Evolutionary conservation across 2,888 invertebrate genomes (phyloP), one percentile per base, ranked within the genome.

Genomic region (Celastrina argiolus): DNA sequence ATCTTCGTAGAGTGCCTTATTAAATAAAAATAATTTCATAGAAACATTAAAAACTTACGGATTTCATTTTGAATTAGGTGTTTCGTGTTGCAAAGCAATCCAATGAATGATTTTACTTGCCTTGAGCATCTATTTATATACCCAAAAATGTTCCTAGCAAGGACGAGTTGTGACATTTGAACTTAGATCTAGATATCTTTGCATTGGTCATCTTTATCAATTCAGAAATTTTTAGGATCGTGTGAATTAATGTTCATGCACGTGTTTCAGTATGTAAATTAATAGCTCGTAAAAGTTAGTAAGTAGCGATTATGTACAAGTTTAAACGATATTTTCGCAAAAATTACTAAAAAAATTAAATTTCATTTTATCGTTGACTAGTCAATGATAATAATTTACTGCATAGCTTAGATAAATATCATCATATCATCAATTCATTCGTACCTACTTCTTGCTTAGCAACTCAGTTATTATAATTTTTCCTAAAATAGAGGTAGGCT

Each of bases 121-220:
- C 71, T 68, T 81, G 67, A 67, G 76, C 75, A 72, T 72, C 69
- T 69, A 70, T 72, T 76, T 88, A 83, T 91, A 89, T 90, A 89
- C 68, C 16, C 61, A 69, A 64, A 68, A 71, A 69, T 69, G 77
- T 75, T 72, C 74, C 69, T 71, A 71, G 79, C 88, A 85, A 88
- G 88, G 90, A 87, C 89, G 81, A 77, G 72, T 74, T 74, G 79
- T 85, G 90, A 87, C 90, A 90, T 90, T 89, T 89, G 86, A 88
- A 88, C 88, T 86, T 83, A 85, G 82, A 80, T 71, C 77, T 76
- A 31, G 31, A 31, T 31, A 31, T 31, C 5, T 31, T 31, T 31
- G 31, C 31, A 42, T 16, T 42, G 16, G 42, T 16, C 42, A 42
- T 42, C 42, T 42, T 42, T 16, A 42, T 42, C 2, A 8, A 16